phyloP scores from a whole-genome alignment of 37 sponge, comb jelly and placozoan species.

The Bolinopsis microptera region DNA sequence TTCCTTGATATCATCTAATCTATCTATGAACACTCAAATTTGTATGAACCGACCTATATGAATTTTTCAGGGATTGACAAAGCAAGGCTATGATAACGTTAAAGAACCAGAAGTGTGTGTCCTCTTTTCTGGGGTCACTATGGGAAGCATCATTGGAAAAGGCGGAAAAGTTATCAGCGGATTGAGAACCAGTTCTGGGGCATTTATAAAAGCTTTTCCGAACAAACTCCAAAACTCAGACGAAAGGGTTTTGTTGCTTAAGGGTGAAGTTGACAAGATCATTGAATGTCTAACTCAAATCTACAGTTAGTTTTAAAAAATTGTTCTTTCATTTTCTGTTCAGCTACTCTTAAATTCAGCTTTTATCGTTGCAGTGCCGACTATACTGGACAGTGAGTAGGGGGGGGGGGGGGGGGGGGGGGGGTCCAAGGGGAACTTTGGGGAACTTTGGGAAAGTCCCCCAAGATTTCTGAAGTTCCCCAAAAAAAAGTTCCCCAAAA shows the following conservation, averaged over 20 bases:
- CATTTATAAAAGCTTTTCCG: slow-evolving; percentile 30
- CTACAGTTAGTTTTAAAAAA: slow-evolving; percentile 8
- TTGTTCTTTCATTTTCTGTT: too few relatives aligned
- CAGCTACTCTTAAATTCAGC: too few relatives aligned
- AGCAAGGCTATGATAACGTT: neutral
- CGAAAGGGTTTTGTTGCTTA: slow-evolving; percentile 10
- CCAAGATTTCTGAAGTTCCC: too few relatives aligned
- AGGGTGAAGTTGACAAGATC: slow-evolving; percentile 50
- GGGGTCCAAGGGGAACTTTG: too few relatives aligned
- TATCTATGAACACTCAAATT: too few relatives aligned
- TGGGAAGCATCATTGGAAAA: slow-evolving; percentile 62
- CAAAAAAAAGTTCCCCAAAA: too few relatives aligned
- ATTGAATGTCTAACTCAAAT: neutral
- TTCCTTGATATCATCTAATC: too few relatives aligned
- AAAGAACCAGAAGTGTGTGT: slow-evolving; percentile 34
- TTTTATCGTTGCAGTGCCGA: too few relatives aligned
- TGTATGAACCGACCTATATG: too few relatives aligned
- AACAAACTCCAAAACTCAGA: slow-evolving; percentile 23
- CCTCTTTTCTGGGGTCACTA: neutral
- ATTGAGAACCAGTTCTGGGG: neutral
- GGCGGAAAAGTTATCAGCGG: slow-evolving; percentile 32
- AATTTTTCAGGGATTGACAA: slow-evolving; percentile 24
- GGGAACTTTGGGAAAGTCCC: too few relatives aligned
- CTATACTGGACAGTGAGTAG: too few relatives aligned
- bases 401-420: too few relatives aligned